Percentiles rank a stretch among this genome's conserved stretches.
Conservation (phyloP, 2,113 vertebrate genomes). For the Passer domesticus region DNA sequence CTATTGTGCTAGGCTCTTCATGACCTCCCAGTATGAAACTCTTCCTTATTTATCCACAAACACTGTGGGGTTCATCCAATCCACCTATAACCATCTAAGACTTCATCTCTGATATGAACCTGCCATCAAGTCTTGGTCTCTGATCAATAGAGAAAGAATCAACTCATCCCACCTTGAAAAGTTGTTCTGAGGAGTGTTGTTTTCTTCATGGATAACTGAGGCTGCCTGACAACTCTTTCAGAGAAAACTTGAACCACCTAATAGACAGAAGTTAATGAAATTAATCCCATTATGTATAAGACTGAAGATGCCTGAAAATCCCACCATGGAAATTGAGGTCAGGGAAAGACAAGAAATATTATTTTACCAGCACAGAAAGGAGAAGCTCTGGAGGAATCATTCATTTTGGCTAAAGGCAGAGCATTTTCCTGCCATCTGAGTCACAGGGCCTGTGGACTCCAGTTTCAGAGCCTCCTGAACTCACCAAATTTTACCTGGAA, state of each 20-base stretch:
- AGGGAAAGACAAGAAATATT: neutral
- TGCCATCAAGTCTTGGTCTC: neutral
- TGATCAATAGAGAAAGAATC: neutral
- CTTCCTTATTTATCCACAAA: neutral
- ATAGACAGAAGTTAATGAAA: neutral
- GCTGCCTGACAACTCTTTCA: neutral
- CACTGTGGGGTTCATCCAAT: neutral
- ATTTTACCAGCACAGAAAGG: neutral
- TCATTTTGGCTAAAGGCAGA: neutral
- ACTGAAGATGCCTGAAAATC: neutral
- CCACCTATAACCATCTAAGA: neutral
- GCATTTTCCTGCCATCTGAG: neutral
- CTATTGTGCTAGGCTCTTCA: neutral
- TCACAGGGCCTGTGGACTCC: neutral
- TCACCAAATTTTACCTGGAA: neutral
- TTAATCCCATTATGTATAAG: neutral
- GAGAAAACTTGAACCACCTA: neutral
- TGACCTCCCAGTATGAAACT: neutral
- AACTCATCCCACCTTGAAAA: neutral
- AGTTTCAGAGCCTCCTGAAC: neutral
- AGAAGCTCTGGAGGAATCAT: neutral
- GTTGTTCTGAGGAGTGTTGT: neutral
- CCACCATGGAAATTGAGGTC: neutral
- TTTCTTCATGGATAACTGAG: neutral
- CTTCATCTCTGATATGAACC: neutral